Evolutionary conservation across 2,888 invertebrate genomes (phyloP).

Genomic region (Caenorhabditis uteleia): DNA sequence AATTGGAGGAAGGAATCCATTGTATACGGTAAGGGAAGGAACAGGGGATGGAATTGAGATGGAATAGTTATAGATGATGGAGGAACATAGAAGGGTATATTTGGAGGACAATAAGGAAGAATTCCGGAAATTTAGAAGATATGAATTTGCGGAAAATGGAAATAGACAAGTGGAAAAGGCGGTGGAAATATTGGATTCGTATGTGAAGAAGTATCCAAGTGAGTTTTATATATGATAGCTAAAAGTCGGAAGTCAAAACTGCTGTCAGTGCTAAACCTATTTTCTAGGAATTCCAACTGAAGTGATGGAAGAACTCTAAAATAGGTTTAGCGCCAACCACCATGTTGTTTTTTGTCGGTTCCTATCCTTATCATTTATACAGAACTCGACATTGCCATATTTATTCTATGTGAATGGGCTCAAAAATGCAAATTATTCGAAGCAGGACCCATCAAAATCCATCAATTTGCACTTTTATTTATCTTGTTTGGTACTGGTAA

Average conservation of each 20-base stretch:
- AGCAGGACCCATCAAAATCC: constrained; percentile 12
- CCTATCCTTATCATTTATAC: no score
- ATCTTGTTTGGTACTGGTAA: constrained; percentile 34
- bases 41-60: no score
- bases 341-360: no score
- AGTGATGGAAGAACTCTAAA: no score
- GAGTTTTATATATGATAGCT: neutral
- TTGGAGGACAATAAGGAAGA: constrained; percentile 14
- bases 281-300: no score
- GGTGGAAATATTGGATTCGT: constrained; percentile 13
- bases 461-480: constrained; percentile 35
- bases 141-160: neutral
- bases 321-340: no score
- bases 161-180: constrained; percentile 14
- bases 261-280: no score
- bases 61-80: no score
- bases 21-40: constrained; percentile 13
- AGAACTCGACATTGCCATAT: constrained; percentile 35
- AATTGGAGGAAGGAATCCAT: constrained; percentile 23
- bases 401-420: constrained; percentile 40
- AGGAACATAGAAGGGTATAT: constrained; percentile 27
- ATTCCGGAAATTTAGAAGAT: constrained; percentile 13
- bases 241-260: no score
- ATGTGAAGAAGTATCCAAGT: constrained; percentile 19
- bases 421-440: constrained; percentile 18